Evolutionary conservation across 2,113 vertebrate species (phyloP).

Genomic region (Sus scrofa): T2T-Sscrofa CM000830.6:27194501-27195000

Average conservation of each 20-base stretch:
- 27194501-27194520: neutral
- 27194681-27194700: neutral
- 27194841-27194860: slow-evolving; percentile 84
- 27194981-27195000: slow-evolving; percentile 75
- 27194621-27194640: neutral
- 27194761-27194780: slow-evolving; percentile 38
- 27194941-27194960: slow-evolving; percentile 78
- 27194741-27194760: slow-evolving; percentile 53
- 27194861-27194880: slow-evolving; percentile 75
- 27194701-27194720: slow-evolving; percentile 25
- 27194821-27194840: slow-evolving; percentile 80
- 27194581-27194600: neutral
- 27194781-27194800: slow-evolving; percentile 52
- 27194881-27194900: slow-evolving; percentile 81
- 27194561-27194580: neutral
- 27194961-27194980: slow-evolving; percentile 79
- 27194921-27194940: slow-evolving; percentile 81
- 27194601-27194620: neutral
- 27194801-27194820: slow-evolving; percentile 75
- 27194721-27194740: slow-evolving; percentile 38
- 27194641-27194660: neutral
- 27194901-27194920: slow-evolving; percentile 81
- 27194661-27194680: neutral
- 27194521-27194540: neutral
- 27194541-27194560: neutral